Evolutionary conservation across 2,888 invertebrate species (phyloP).

Genomic region (Lagria hirta): DNA sequence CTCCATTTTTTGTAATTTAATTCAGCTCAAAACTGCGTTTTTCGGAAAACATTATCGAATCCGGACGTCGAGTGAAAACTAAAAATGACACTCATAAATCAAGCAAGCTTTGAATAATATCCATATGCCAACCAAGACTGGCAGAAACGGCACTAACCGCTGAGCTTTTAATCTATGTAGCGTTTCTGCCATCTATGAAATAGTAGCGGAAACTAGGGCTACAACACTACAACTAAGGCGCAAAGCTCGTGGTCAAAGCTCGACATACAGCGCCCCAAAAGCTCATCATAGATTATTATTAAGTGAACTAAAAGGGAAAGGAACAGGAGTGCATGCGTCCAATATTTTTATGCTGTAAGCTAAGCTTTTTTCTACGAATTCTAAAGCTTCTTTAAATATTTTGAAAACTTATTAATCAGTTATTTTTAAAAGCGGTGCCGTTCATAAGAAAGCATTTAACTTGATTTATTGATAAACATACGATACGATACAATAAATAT

Average conservation of each 20-base stretch:
- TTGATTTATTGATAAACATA: too few relatives aligned
- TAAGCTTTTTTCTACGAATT: too few relatives aligned
- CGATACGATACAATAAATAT: too few relatives aligned
- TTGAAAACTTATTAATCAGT: too few relatives aligned
- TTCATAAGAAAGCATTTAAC: too few relatives aligned
- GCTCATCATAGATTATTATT: too few relatives aligned
- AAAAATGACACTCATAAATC: constrained; percentile 36
- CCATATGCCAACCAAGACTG: constrained; percentile 32
- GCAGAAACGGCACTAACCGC: constrained; percentile 21
- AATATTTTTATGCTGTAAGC: too few relatives aligned
- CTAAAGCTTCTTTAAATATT: too few relatives aligned
- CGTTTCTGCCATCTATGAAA: constrained; percentile 44
- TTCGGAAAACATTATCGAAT: constrained; percentile 25
- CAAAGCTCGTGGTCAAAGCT: constrained; percentile 24
- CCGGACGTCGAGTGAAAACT: constrained; percentile 26
- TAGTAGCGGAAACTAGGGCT: constrained; percentile 44
- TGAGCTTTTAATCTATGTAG: constrained; percentile 30
- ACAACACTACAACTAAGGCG: constrained; percentile 17
- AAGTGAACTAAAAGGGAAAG: constrained; percentile 27
- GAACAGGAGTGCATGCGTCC: too few relatives aligned
- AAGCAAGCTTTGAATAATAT: constrained; percentile 34
- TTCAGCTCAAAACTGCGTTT: constrained; percentile 23
- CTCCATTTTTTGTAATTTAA: constrained; percentile 11
- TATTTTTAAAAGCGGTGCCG: too few relatives aligned
- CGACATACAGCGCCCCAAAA: constrained; percentile 40